Percentiles rank a stretch among this genome's conserved stretches.
These are phyloP conservation scores for Acestrorhynchus altus DNA, from an alignment of 2,797 vertebrate species.

Conservation along the genomic window DNA sequence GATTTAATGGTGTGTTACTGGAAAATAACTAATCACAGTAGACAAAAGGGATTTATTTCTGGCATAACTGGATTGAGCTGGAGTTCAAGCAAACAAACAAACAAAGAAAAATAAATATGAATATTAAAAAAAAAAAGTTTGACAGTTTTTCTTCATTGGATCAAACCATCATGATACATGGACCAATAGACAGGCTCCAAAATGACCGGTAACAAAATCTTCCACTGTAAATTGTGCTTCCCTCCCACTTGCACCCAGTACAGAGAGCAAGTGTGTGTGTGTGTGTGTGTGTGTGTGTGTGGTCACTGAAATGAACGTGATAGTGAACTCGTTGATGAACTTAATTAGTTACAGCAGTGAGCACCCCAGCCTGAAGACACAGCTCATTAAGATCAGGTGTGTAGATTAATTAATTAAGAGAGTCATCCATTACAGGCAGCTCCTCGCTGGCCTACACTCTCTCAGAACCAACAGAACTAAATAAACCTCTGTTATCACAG, in stretches of 20 bases:
- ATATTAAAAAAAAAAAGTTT: no score
- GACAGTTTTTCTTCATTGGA: no score
- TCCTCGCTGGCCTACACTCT: constrained; percentile 11
- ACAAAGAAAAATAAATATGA: no score
- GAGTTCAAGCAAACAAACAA: no score
- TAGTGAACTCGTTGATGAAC: constrained; percentile 51
- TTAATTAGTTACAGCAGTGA: constrained; percentile 56
- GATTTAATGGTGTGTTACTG: no score
- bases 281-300: neutral
- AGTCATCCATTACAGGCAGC: constrained; percentile 46
- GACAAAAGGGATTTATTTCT: no score
- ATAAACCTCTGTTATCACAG: constrained; percentile 27
- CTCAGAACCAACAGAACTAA: neutral
- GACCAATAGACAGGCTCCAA: no score
- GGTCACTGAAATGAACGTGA: constrained; percentile 45
- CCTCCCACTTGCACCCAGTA: constrained; percentile 36
- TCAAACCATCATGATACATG: no score
- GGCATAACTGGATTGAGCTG: no score
- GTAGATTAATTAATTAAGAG: constrained; percentile 59
- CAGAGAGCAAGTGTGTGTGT: constrained; percentile 20
- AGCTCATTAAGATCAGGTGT: constrained; percentile 60
- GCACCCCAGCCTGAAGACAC: constrained; percentile 51
- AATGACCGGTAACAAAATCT: no score
- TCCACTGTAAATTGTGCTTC: no score
- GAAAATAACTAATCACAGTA: no score